Percentiles rank a stretch among this genome's conserved stretches.
Conservation (phyloP, 92 coral and sea anemone species). For the Metridium senile region DNA sequence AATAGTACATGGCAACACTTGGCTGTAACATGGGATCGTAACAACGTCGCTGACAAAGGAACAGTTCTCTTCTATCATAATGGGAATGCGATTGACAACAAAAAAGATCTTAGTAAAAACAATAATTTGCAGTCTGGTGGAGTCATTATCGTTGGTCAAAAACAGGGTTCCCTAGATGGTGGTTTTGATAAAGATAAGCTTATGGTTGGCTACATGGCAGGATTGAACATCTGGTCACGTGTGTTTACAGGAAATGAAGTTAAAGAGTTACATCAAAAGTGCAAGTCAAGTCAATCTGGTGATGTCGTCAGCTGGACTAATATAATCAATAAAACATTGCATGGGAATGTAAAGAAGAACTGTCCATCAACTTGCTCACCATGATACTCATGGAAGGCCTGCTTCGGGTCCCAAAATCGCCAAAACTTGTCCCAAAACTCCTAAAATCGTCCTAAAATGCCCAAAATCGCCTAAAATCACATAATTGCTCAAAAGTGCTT, state of each 20-base stretch:
- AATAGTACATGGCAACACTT: conserved; percentile 18
- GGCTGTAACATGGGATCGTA: conserved; percentile 16
- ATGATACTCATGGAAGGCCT: background rate
- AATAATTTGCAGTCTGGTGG: background rate
- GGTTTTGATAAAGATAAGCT: conserved; percentile 7
- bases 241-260: conserved; percentile 11
- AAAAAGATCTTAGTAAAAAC: conserved; percentile 4
- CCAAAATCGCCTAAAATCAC: too few relatives aligned
- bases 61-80: conserved; percentile 4
- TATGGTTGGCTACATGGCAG: conserved; percentile 26
- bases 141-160: conserved; percentile 8
- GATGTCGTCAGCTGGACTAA: conserved; percentile 19
- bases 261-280: background rate
- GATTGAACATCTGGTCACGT: conserved; percentile 26
- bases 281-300: background rate
- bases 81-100: background rate
- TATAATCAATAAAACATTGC: background rate
- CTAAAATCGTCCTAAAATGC: too few relatives aligned
- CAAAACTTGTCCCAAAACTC: too few relatives aligned
- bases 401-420: too few relatives aligned
- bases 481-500: too few relatives aligned
- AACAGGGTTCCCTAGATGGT: background rate
- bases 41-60: background rate
- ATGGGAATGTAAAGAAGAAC: conserved; percentile 3
- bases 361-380: conserved; percentile 15